Evolutionary conservation across 2,113 vertebrate species (phyloP), one percentile per base, ranked within the genome.

Genomic region (Naja naja): DNA sequence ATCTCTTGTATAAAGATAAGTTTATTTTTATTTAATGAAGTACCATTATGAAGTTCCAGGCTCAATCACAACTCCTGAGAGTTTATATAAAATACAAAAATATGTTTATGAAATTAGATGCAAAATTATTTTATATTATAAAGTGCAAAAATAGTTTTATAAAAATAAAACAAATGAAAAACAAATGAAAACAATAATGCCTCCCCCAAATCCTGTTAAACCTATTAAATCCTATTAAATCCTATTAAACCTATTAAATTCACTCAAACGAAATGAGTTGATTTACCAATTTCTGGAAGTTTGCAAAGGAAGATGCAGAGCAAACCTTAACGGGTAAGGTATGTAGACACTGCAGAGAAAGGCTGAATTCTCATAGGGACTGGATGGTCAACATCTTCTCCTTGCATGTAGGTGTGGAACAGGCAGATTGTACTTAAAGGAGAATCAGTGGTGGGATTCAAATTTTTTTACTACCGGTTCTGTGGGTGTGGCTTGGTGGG

Each of bases 1-100:
- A 93, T 92, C 93, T 90, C 1, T 81, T 52, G 25, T 95, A 91
- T 74, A 47, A 56, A 12, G 34, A 81, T 81, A 39, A 74, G 5
- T 1, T 34, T 74, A 74, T 20, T 81, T 81, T 81, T 81, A 81
- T 81, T 39, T 81, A 81, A 81, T 5, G 2, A 39, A 81, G 69
- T 34, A 20, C 6, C 69, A 7, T 81, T 39, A 39, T 39, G n/a
- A 81, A 81, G 69, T 39, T 5, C 34, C 69, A 16, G 34, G 16
- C 34, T 81, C 5, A 74, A n/a, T 34, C 34, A 81, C 34, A 39
- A 16, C 16, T 81, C 69, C 69, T 39, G 69, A 39, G 16, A 81
- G 34, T 81, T 81, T 39, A 81, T 39, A 81, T 81, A 22, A 39
- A 81, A 81, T 81, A 81, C 20, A 81, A 74, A 74, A 74, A 74